A percentile compares a stretch with the other conserved stretches of the same genome.
phyloP scores from a whole-genome alignment of 2,888 invertebrate genomes.

The Ptycholaimellus sp. region DNA sequence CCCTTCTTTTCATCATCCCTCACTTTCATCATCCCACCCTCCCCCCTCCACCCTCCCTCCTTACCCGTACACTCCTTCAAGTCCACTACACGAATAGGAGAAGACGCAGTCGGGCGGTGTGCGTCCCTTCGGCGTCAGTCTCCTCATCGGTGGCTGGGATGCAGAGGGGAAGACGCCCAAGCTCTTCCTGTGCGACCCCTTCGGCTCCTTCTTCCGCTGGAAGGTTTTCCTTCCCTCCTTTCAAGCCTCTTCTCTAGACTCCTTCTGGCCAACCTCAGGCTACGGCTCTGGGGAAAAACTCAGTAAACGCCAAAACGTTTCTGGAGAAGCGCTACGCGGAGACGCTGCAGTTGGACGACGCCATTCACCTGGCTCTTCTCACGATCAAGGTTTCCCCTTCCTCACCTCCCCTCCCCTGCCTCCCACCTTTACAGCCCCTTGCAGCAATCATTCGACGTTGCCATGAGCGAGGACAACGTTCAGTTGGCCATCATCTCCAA shows the following conservation, averaged over 20 bases:
- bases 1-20: too few relatives aligned
- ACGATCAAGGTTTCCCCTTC: too few relatives aligned
- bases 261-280: slow-evolving; percentile 37
- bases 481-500: slow-evolving; percentile 87
- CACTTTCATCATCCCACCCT: too few relatives aligned
- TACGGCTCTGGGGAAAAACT: slow-evolving; percentile 96
- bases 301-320: slow-evolving; percentile 90
- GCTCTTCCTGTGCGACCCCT: slow-evolving; percentile 88
- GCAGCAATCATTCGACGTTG: slow-evolving; percentile 96
- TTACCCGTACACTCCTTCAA: too few relatives aligned
- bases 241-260: slow-evolving; percentile 6
- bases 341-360: slow-evolving; percentile 87
- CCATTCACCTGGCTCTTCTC: slow-evolving; percentile 90
- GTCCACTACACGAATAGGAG: too few relatives aligned
- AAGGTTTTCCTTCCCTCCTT: too few relatives aligned
- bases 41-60: too few relatives aligned
- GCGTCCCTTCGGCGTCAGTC: slow-evolving; percentile 87
- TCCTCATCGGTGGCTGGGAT: slow-evolving; percentile 93
- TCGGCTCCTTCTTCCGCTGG: too few relatives aligned
- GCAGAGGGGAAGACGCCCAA: slow-evolving; percentile 49
- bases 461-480: slow-evolving; percentile 96
- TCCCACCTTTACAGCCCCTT: too few relatives aligned
- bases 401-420: too few relatives aligned
- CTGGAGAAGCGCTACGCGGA: slow-evolving; percentile 74
- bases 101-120: too few relatives aligned